phyloP scores from a whole-genome alignment of 2,888 invertebrate genomes.

The Trileptium ribeirensis region DNA sequence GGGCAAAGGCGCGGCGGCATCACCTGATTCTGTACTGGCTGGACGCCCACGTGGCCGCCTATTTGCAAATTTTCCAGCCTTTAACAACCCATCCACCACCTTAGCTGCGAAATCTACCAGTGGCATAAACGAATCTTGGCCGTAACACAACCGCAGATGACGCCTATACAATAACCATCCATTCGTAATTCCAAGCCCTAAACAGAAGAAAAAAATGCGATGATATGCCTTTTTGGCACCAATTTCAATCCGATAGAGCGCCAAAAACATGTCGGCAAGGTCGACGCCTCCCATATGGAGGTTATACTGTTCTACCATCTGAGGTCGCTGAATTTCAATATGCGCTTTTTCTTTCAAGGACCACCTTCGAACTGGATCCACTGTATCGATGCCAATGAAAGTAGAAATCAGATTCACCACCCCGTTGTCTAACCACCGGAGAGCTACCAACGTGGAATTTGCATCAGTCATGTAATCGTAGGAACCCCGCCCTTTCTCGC shows the following conservation, averaged over 20 bases:
- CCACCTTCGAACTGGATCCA: background rate
- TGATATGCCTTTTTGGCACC: background rate
- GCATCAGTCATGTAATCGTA: background rate
- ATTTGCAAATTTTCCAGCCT: background rate
- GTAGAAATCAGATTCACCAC: background rate
- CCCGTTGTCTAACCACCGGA: background rate
- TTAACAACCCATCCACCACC: background rate
- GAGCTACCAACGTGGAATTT: background rate
- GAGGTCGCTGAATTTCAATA: too few species aligned
- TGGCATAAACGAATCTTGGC: too few species aligned
- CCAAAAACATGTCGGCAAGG: conserved; percentile 42
- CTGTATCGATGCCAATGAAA: background rate
- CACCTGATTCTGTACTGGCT: background rate
- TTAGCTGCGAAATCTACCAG: too few species aligned
- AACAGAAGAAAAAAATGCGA: conserved; percentile 1
- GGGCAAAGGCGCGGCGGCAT: background rate
- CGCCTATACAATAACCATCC: background rate
- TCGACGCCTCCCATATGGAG: conserved; percentile 46
- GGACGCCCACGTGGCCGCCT: background rate
- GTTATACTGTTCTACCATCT: too few species aligned
- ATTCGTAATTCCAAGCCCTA: background rate
- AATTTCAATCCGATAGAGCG: background rate
- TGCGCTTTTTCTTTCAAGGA: background rate
- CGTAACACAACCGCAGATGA: too few species aligned
- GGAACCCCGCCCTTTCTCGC: background rate